Conservation (phyloP, 37 sponge, comb jelly and placozoan genomes). For the Eunapius fragilis region DNA sequence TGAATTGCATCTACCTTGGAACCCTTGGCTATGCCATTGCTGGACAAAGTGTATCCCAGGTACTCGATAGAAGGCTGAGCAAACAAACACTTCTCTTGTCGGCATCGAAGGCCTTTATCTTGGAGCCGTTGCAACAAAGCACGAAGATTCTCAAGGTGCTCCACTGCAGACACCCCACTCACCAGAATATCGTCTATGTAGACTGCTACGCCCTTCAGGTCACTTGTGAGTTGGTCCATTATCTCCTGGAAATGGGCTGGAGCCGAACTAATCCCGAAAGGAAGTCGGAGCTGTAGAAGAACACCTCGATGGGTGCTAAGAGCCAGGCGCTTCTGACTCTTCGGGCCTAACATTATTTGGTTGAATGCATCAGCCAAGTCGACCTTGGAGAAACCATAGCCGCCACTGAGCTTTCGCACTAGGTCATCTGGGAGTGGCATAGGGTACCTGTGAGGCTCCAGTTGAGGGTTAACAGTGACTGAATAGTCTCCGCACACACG, state of each 20-base stretch:
- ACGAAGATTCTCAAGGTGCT: background rate
- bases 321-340: background rate
- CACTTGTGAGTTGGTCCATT: background rate
- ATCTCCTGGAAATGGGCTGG: background rate
- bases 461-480: background rate
- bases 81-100: background rate
- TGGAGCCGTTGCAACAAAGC: background rate
- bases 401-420: too few species aligned
- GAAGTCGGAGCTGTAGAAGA: background rate
- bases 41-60: background rate
- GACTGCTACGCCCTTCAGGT: background rate
- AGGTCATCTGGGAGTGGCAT: background rate
- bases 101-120: background rate
- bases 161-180: background rate
- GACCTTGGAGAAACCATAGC: too few species aligned
- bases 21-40: background rate
- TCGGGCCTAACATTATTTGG: background rate
- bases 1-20: background rate
- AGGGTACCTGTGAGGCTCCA: background rate
- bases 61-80: too few species aligned
- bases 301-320: background rate
- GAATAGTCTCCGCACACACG: background rate
- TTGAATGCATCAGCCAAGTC: too few species aligned
- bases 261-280: background rate
- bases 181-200: background rate